Evolutionary conservation across 2,113 vertebrate genomes (phyloP).

Genomic region (Eulemur rufifrons): DNA sequence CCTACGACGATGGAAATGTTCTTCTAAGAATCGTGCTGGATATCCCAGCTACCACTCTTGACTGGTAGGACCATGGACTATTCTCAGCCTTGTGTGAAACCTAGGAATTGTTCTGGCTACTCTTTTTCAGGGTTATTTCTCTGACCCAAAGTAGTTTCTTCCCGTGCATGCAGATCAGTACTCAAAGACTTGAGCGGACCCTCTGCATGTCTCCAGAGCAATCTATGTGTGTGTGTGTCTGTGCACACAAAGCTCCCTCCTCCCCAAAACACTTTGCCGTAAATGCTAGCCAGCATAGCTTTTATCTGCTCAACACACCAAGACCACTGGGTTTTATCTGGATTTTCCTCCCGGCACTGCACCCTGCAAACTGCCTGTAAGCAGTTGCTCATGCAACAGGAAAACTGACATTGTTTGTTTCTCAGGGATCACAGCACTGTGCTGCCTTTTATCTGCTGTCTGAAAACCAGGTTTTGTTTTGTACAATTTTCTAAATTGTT

Average conservation of each 20-base stretch:
- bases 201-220: not conserved
- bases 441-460: not conserved
- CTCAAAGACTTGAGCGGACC: not conserved
- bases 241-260: not conserved
- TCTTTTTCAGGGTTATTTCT: not conserved
- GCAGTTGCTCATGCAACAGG: not conserved
- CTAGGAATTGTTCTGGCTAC: not conserved
- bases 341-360: not conserved
- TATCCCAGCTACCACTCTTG: not conserved
- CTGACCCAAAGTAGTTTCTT: not conserved
- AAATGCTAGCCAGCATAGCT: not conserved
- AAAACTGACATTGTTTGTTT: not conserved
- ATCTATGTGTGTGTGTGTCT: not conserved
- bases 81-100: not conserved
- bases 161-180: not conserved
- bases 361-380: not conserved
- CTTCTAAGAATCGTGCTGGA: not conserved
- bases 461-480: not conserved
- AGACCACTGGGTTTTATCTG: not conserved
- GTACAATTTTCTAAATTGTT: conserved; percentile 5
- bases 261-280: not conserved
- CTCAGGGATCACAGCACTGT: not conserved
- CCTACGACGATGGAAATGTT: not conserved
- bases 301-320: not conserved
- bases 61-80: not conserved